phyloP scores from a whole-genome alignment of 2,888 invertebrate genomes.

The Malthinus seriepunctatus region DNA sequence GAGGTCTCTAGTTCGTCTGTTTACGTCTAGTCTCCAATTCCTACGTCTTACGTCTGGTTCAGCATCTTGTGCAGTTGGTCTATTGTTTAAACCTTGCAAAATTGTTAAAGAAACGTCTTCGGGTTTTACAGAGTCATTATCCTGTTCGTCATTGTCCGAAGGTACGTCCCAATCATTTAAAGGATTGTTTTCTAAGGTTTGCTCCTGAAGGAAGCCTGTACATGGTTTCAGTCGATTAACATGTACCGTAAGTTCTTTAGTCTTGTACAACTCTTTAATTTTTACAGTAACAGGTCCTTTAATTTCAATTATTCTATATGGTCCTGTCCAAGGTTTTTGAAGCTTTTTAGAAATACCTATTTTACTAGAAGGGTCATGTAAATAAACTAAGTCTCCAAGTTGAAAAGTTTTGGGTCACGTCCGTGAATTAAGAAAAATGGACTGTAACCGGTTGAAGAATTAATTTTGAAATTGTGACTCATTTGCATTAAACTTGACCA shows the following conservation, averaged over 20 bases:
- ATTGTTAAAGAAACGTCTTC: background rate
- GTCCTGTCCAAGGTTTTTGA: constrained; percentile 19
- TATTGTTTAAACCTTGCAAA: background rate
- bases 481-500: constrained; percentile 38
- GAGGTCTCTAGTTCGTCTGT: background rate
- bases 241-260: constrained; percentile 24
- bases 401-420: constrained; percentile 27
- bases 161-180: background rate
- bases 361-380: constrained; percentile 16
- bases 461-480: constrained; percentile 26
- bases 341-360: constrained; percentile 15
- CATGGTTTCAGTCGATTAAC: constrained; percentile 12
- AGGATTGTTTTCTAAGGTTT: background rate
- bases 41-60: background rate
- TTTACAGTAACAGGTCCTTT: constrained; percentile 10
- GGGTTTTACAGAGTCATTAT: background rate
- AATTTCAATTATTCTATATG: constrained; percentile 19
- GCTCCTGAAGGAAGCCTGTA: background rate
- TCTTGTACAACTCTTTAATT: constrained; percentile 7
- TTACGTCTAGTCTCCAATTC: background rate
- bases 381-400: constrained; percentile 25
- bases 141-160: background rate
- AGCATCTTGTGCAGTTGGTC: background rate
- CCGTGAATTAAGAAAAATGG: background rate
- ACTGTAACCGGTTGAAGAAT: background rate